Conservation (phyloP, 1,140 invertebrate genomes). For the Lordiphosa stackelbergi region DNA sequence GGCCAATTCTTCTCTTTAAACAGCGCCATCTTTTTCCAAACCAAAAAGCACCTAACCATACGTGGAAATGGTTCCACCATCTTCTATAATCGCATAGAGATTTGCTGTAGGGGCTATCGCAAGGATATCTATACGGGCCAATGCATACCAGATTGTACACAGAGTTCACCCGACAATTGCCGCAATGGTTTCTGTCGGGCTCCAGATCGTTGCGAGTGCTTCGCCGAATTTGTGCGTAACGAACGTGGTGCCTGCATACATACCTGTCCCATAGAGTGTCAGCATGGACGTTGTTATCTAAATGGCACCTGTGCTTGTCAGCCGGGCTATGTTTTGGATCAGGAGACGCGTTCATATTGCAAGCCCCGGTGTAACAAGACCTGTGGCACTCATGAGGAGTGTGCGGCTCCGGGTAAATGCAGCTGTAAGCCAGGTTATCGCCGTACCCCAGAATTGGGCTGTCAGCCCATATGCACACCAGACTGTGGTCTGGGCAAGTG, state of each 20-base stretch:
- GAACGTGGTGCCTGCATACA: constrained; percentile 59
- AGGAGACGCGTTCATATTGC: constrained; percentile 78
- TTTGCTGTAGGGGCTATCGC: constrained; percentile 81
- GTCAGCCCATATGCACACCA: constrained; percentile 66
- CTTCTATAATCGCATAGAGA: constrained; percentile 76
- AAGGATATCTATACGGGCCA: constrained; percentile 78
- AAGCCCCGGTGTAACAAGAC: constrained; percentile 71
- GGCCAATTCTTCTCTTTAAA: not conserved
- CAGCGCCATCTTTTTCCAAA: constrained; percentile 66
- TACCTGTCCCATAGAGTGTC: constrained; percentile 69
- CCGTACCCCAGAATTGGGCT: constrained; percentile 52
- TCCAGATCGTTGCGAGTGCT: constrained; percentile 80
- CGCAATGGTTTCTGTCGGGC: constrained; percentile 79
- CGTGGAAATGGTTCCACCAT: constrained; percentile 66
- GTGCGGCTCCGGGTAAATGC: constrained; percentile 80
- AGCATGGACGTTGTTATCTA: constrained; percentile 75
- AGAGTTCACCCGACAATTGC: constrained; percentile 76
- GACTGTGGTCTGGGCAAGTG: constrained; percentile 81
- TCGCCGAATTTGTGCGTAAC: constrained; percentile 80
- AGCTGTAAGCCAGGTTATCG: constrained; percentile 80
- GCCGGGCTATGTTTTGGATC: constrained; percentile 80
- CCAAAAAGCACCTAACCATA: constrained; percentile 21
- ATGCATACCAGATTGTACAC: constrained; percentile 79
- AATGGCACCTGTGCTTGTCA: constrained; percentile 81
- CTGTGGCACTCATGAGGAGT: constrained; percentile 76